Evolutionary conservation across 2,888 invertebrate genomes (phyloP), one percentile per base, ranked within the genome.

Genomic region (Melanargia galathea): DNA sequence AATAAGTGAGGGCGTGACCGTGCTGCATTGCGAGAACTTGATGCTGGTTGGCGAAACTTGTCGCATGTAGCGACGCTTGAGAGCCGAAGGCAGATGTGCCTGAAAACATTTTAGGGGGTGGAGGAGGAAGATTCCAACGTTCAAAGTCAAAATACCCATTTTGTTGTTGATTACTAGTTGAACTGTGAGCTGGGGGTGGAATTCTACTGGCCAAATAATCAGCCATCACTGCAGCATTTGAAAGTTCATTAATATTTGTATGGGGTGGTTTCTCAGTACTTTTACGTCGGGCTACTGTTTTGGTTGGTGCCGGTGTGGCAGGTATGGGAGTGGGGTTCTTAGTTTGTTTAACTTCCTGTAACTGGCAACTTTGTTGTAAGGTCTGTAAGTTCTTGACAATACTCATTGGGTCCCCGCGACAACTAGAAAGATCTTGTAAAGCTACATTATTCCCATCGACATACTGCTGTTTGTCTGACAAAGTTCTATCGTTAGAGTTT

Each of bases 111-210:
- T 95, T 95, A 26, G 94, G 92, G 30, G 94, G 92, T 18, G 94
- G 93, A 8, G 93, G 92, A 43, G 95, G 94, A 60, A 95, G 87
- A 82, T 95, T 96, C 96, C 96, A 96, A 72, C 96, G 92, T 75
- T 95, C 96, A 75, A 96, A 95, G 81, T 96, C 96, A 75, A 95
- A 95, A 78, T 95, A 96, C 59, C 94, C 93, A 79, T 94, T 94
- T 77, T 94, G 94, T 73, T 93, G 93, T 73, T 92, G 90, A 75
- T 78, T 88, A 75, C 81, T 88, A 4, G 93, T 92, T 58, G 94
- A 94, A 75, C 93, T 94, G 77, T 95, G 95, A 4, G 95, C 95
- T 18, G 95, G 95, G 7, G 95, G 95, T 65, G 95, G 95, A 71
- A 95, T 93, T 76, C 95, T 92, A 73, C 92, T 93, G 56, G 92